Evolutionary conservation across 1,140 invertebrate species (phyloP).

Genomic region (Nasonia vitripennis): DNA sequence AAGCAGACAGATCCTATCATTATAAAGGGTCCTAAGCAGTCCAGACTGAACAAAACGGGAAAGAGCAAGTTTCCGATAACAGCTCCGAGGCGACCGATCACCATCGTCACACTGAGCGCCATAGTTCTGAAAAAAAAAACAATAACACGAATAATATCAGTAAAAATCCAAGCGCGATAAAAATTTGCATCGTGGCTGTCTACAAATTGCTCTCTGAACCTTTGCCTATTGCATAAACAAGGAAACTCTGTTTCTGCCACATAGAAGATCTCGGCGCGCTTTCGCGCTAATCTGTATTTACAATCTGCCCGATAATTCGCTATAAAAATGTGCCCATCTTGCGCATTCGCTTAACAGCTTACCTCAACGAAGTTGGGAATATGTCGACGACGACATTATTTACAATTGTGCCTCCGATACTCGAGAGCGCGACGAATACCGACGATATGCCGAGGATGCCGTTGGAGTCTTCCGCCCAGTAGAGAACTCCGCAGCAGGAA

Average conservation of each 20-base stretch:
- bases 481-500: conserved; percentile 63
- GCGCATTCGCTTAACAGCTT: conserved; percentile 16
- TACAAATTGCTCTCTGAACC: not conserved
- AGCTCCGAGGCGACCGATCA: conserved; percentile 69
- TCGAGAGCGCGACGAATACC: conserved; percentile 68
- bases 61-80: conserved; percentile 71
- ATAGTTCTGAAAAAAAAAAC: conserved; percentile 69
- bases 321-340: not conserved
- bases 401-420: conserved; percentile 68
- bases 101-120: conserved; percentile 70
- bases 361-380: conserved; percentile 69
- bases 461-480: conserved; percentile 64
- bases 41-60: conserved; percentile 67
- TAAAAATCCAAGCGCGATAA: too few relatives aligned
- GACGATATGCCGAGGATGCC: conserved; percentile 66
- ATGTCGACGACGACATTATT: conserved; percentile 67
- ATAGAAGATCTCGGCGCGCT: not conserved
- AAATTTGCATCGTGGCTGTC: too few relatives aligned
- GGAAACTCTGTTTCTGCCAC: not conserved
- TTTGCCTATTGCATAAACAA: not conserved
- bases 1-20: conserved; percentile 69
- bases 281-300: not conserved
- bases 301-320: not conserved
- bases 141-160: conserved; percentile 34
- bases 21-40: conserved; percentile 68